Evolutionary conservation across 2,113 vertebrate genomes (phyloP), one percentile per base, ranked within the genome.

Genomic region (Ancistrus triradiatus): DNA sequence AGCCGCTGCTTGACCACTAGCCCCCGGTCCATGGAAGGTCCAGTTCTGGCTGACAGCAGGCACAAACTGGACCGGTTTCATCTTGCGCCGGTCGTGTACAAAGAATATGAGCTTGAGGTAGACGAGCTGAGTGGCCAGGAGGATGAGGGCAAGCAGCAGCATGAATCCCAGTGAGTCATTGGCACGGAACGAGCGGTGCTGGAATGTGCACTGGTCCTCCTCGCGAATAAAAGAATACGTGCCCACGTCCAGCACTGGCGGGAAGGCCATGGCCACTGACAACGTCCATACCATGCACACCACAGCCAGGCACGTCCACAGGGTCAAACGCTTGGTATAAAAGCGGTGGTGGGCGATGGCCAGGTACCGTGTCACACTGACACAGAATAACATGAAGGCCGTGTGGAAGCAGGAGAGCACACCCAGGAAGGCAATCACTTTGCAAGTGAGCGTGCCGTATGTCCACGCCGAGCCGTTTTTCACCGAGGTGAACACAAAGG

Each of bases 31-130:
- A 14, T 98, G 96, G 74, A 98, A 98, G 88, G 96, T 98, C 96
- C 96, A 98, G 87, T 98, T 98, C 90, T 99, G 96, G 88, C 96
- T 99, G 81, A 99, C 93, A 5, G 96, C 96, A 72, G 96, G 95
- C 88, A 98, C 95, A 55, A 99, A 97, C 92, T 98, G 96, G 84
- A 98, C 96, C 44, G 96, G 95, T 89, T 99, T 99, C 96, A 99
- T 99, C 93, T 99, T 99, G 86, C 95, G 91, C 70, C 95, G 92
- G 77, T 98, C 94, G 3, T 99, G 94, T 76, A 98, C 96, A 61
- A 99, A 99, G 87, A 99, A 98, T 79, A 98, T 98, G 89, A 99
- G 95, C 92, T 99, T 99, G 95, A 99, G 95, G 96, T 99, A 99
- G 91, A 99, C 96, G 87, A 99, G 92, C 92, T 99, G 96, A 77